Conservation (phyloP, 1,140 invertebrate species). For the Achroia grisella region DNA sequence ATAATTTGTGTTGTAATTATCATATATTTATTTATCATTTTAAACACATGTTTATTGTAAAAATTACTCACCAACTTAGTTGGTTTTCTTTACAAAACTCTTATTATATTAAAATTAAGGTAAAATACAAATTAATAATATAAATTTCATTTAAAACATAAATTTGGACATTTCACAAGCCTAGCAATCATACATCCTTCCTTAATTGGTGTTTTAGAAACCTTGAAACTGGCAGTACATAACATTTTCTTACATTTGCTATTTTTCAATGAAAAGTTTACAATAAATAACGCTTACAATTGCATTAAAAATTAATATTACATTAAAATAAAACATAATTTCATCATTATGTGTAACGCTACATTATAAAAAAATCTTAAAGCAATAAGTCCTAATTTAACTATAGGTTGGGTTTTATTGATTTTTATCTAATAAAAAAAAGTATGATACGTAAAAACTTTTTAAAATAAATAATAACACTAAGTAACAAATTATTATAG, state of each 20-base stretch:
- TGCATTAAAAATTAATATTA: conserved; percentile 40
- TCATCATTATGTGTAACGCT: conserved; percentile 28
- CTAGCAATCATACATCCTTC: conserved; percentile 29
- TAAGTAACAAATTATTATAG: too few relatives aligned
- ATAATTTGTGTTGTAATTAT: too few relatives aligned
- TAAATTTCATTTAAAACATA: not conserved
- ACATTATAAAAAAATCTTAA: conserved; percentile 35
- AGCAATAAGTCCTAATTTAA: conserved; percentile 37
- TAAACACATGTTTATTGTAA: too few relatives aligned
- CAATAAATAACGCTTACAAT: conserved; percentile 39
- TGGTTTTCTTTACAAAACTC: too few relatives aligned
- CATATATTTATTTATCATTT: too few relatives aligned
- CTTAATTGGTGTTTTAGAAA: conserved; percentile 58
- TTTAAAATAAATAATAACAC: conserved; percentile 4
- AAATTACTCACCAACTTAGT: too few relatives aligned
- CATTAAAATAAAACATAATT: conserved; percentile 32
- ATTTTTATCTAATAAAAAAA: too few relatives aligned
- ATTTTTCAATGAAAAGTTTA: conserved; percentile 39
- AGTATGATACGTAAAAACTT: conserved; percentile 7
- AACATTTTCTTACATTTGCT: conserved; percentile 52
- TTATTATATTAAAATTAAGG: not conserved
- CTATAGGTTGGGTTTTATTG: conserved; percentile 9
- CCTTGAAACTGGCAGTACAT: conserved; percentile 63
- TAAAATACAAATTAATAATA: not conserved
- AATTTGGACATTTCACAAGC: conserved; percentile 17